A percentile compares a stretch with the other conserved stretches of the same genome.
Evolutionary conservation across 1,140 invertebrate genomes (phyloP).

Genomic region (Eurytemora carolleeae): DNA sequence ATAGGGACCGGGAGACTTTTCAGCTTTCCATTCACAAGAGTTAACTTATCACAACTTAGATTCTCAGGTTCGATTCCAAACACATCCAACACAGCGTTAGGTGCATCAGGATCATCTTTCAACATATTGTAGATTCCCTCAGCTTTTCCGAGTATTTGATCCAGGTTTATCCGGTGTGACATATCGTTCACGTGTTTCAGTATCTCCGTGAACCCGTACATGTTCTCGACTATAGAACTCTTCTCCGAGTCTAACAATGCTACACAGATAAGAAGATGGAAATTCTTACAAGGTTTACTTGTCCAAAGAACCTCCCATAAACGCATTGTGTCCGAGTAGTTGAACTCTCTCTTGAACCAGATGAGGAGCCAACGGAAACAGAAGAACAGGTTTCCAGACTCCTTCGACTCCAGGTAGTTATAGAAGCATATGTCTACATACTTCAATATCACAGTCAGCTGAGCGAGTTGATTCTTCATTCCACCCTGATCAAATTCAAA

Average conservation of each 20-base stretch:
- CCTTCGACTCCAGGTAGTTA: slow-evolving; percentile 64
- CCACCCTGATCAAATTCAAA: slow-evolving; percentile 39
- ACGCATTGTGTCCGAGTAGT: slow-evolving; percentile 18
- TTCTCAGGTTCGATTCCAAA: no score
- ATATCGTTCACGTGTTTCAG: slow-evolving; percentile 37
- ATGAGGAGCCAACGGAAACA: slow-evolving; percentile 68
- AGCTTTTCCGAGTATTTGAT: no score
- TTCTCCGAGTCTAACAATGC: slow-evolving; percentile 78
- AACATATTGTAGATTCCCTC: no score
- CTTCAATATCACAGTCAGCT: slow-evolving; percentile 57
- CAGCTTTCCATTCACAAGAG: no score
- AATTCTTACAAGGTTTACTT: slow-evolving; percentile 59
- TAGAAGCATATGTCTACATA: slow-evolving; percentile 64
- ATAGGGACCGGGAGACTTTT: no score
- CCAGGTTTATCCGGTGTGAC: neutral
- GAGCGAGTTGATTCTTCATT: slow-evolving; percentile 76
- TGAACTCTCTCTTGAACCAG: slow-evolving; percentile 40
- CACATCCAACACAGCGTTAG: no score
- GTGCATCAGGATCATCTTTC: no score
- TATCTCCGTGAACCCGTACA: slow-evolving; percentile 87
- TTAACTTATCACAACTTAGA: no score
- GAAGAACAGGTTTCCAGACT: slow-evolving; percentile 95
- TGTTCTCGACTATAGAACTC: slow-evolving; percentile 58
- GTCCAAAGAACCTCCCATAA: slow-evolving; percentile 22
- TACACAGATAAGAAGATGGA: slow-evolving; percentile 71